phyloP scores from a whole-genome alignment of 2,113 vertebrate genomes.

The Cygnus buccinator region DNA sequence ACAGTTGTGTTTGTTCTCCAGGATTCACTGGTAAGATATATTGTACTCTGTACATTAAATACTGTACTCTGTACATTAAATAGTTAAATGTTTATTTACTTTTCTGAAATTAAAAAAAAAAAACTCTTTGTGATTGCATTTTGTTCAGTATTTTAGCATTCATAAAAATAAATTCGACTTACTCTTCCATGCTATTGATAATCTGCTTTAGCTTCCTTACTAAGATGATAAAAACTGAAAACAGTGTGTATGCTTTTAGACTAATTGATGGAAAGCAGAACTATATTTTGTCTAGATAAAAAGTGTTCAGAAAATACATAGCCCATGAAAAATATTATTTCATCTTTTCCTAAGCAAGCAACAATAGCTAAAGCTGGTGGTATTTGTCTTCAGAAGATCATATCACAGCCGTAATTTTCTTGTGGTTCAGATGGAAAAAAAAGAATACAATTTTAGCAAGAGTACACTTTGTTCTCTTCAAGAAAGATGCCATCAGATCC shows the following conservation, averaged over 20 bases:
- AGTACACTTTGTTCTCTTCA: background rate
- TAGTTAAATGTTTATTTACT: background rate
- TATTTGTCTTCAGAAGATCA: background rate
- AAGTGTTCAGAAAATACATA: background rate
- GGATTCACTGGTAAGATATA: conserved; percentile 77
- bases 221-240: background rate
- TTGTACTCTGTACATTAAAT: background rate
- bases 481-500: background rate
- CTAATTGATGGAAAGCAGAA: background rate
- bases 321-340: background rate
- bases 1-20: conserved; percentile 76
- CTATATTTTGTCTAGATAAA: background rate
- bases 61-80: background rate
- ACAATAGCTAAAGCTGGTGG: background rate
- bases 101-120: background rate
- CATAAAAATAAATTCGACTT: background rate
- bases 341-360: background rate
- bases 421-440: background rate
- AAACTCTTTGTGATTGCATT: background rate
- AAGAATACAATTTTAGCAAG: background rate
- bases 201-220: background rate
- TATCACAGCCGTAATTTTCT: background rate
- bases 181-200: background rate
- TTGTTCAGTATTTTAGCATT: background rate
- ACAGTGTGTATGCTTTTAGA: background rate